These are phyloP conservation scores for Brachypodius melanocephalos DNA, from an alignment of 2,113 vertebrate genomes.

Conservation along the genomic window DNA sequence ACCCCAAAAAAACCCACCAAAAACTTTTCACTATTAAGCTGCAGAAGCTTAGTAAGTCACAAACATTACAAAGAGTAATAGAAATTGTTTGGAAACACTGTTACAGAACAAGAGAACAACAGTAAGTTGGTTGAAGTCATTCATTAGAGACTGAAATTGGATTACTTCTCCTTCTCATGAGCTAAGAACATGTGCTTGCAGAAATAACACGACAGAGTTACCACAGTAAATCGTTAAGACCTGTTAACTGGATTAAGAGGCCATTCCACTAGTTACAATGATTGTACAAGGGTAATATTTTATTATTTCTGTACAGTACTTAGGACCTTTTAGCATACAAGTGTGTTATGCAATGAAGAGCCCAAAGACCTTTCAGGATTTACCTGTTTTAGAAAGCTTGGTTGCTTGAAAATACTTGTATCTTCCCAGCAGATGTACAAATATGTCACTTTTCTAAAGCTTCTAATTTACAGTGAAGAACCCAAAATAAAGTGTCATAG, in stretches of 20 bases:
- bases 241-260: background rate
- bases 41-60: background rate
- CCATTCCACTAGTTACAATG: background rate
- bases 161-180: background rate
- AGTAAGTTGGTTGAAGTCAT: background rate
- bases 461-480: background rate
- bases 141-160: background rate
- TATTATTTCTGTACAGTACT: background rate
- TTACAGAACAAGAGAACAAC: background rate
- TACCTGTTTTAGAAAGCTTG: background rate
- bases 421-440: background rate
- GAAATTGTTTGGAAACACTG: background rate
- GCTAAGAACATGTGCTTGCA: background rate
- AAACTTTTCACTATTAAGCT: background rate
- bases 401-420: background rate
- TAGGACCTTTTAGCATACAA: background rate
- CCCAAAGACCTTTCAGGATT: background rate
- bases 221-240: rapidly evolving
- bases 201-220: background rate
- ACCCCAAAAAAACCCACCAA: too few species aligned
- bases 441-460: background rate
- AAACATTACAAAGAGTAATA: background rate
- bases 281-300: background rate
- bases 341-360: background rate
- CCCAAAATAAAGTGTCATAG: background rate